Evolutionary conservation across 2,113 vertebrate species (phyloP).

Genomic region (Puma concolor): DNA sequence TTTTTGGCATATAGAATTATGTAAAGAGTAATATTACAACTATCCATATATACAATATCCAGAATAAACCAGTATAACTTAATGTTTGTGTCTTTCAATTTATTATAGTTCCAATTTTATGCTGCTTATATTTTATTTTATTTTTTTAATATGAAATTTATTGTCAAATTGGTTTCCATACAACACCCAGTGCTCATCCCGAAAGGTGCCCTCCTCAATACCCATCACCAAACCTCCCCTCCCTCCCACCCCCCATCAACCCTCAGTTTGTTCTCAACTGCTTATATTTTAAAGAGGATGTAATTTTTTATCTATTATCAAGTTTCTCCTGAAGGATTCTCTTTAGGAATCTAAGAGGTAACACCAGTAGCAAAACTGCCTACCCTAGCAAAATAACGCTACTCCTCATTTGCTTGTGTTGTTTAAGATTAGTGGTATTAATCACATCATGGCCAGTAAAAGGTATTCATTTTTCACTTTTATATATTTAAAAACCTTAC

Average conservation of each 20-base stretch:
- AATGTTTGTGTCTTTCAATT: not conserved
- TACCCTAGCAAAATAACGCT: constrained; percentile 46
- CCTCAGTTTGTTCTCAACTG: too few species aligned
- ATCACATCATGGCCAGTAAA: constrained; percentile 56
- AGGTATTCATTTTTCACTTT: constrained; percentile 62
- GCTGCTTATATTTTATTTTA: not conserved
- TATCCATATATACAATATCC: not conserved
- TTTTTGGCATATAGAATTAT: not conserved
- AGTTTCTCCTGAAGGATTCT: not conserved
- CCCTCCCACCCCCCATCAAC: too few species aligned
- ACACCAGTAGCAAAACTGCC: constrained; percentile 50
- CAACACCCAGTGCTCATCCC: too few species aligned
- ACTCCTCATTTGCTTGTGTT: constrained; percentile 60
- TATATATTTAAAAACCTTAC: not conserved
- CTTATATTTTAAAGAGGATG: not conserved
- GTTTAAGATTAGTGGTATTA: constrained; percentile 32
- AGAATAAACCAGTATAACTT: not conserved
- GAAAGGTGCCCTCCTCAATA: too few species aligned
- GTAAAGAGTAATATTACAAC: not conserved
- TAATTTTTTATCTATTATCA: not conserved
- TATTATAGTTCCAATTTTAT: constrained; percentile 7
- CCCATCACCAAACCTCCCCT: too few species aligned
- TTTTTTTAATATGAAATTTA: too few species aligned
- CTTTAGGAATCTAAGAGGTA: constrained; percentile 52
- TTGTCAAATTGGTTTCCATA: too few species aligned